Base-by-base conservation (phyloP, 2,888 invertebrate genomes). In the Caenorhabditis sp. region DNA sequence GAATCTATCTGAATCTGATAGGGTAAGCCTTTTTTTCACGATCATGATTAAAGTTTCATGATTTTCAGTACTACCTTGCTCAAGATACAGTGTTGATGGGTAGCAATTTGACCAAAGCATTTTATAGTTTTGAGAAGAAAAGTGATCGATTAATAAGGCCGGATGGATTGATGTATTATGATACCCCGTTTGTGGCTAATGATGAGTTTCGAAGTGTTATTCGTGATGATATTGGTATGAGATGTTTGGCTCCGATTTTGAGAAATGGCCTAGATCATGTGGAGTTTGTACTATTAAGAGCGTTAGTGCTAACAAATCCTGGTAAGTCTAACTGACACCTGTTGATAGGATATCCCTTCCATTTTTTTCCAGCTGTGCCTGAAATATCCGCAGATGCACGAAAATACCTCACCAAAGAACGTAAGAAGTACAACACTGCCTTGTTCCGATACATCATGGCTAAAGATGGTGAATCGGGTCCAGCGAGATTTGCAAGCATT, bases 41-140 rank as follows among this genome's bases (percentile, higher is more conserved):
- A 10, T 17, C 27, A 26, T 54, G n/a, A n/a, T n/a, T n/a, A n/a
- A n/a, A n/a, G n/a, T n/a, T n/a, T n/a, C n/a, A n/a, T n/a, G n/a
- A 23, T 25, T 67, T 70, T 36, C 65, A 70, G 70, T 70, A 36
- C 54, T 59, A 53, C 49, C 70, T 70, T 0, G 60, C 59, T 25
- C 70, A 66, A n/a, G 70, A 71, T 43, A 71, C 70, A n/a, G 36
- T 49, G 8, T 23, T 67, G 17, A 71, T 71, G 70, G 62, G 63
- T 12, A 63, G 59, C 23, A 71, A 71, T 20, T n/a, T 71, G 3
- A 67, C 63, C 0, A 21, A 27, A 14, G 63, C 70, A 0, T 71
- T 36, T 20, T 67, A 61, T 20, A 61, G 54, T n/a, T 36, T 60
- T 20, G 70, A 71, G 38, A 53, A 59, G 14, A 71, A 71, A 25